Evolutionary conservation across 2,888 invertebrate genomes (phyloP).

Genomic region (Poecilus cupreus): DNA sequence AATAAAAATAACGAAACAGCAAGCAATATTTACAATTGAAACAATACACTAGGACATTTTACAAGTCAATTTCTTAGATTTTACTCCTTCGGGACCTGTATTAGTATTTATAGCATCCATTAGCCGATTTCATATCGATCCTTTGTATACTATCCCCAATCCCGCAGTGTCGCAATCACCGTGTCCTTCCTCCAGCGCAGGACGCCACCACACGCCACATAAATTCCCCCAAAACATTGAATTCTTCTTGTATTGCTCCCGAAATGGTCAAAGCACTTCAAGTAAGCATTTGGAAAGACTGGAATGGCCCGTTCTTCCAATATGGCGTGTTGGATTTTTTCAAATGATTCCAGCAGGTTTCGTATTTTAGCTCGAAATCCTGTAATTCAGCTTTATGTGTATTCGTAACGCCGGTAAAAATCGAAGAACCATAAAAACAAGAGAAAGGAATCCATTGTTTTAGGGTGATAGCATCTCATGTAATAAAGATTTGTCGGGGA

Average conservation of each 20-base stretch:
- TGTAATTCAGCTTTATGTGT: constrained; percentile 20
- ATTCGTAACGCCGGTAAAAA: constrained; percentile 11
- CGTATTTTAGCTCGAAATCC: constrained; percentile 4
- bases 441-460: constrained; percentile 10
- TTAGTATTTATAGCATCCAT: neutral
- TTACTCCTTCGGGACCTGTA: neutral
- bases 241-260: neutral
- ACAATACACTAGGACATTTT: neutral
- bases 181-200: neutral
- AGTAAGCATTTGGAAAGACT: neutral
- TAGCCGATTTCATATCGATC: neutral
- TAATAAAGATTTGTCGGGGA: constrained; percentile 20
- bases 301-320: neutral
- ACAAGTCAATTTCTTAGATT: neutral
- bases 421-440: constrained; percentile 24
- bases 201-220: neutral
- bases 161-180: neutral
- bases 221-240: constrained; percentile 8
- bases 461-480: constrained; percentile 11
- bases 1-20: too few species aligned
- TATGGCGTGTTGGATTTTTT: neutral
- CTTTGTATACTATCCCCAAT: neutral
- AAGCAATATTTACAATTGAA: neutral
- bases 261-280: constrained; percentile 10
- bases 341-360: constrained; percentile 6